These are phyloP conservation scores for Drosophila guanche DNA, from an alignment of 1,140 invertebrate genomes.

Conservation along the genomic window DNA sequence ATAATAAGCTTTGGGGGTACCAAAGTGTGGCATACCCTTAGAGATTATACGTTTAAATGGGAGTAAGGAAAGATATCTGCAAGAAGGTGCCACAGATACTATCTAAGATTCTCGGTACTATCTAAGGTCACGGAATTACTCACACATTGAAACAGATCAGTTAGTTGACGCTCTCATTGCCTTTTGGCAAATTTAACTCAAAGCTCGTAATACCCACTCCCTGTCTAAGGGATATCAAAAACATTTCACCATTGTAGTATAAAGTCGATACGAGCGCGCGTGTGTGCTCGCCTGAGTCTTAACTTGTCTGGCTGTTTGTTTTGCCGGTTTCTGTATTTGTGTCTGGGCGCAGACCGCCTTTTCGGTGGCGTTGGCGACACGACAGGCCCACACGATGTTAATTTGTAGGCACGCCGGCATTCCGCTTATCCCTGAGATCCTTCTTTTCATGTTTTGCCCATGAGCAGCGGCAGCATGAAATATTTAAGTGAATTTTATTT, in stretches of 20 bases:
- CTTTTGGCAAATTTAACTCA: too few relatives aligned
- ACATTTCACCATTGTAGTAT: conserved; percentile 32
- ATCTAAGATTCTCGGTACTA: too few relatives aligned
- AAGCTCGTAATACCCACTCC: too few relatives aligned
- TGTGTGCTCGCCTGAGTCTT: conserved; percentile 27
- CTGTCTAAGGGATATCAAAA: too few relatives aligned
- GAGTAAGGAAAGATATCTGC: too few relatives aligned
- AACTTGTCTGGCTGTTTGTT: conserved; percentile 55
- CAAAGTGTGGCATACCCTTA: too few relatives aligned
- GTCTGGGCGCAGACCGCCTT: conserved; percentile 42
- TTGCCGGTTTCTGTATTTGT: not conserved
- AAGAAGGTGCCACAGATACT: too few relatives aligned
- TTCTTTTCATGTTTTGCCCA: conserved; percentile 51
- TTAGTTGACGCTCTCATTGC: too few relatives aligned
- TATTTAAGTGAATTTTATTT: conserved; percentile 77
- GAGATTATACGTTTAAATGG: too few relatives aligned
- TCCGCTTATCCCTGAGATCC: conserved; percentile 41
- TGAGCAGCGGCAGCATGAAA: conserved; percentile 45
- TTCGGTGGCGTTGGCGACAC: conserved; percentile 47
- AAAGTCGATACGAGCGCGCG: conserved; percentile 21
- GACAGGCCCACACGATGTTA: conserved; percentile 34
- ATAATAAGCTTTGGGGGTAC: too few relatives aligned
- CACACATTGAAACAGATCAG: too few relatives aligned
- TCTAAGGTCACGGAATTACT: too few relatives aligned
- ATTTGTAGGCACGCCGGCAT: conserved; percentile 65